Conservation (phyloP, 2,797 vertebrate species). For the Fistularia tabacaria region DNA sequence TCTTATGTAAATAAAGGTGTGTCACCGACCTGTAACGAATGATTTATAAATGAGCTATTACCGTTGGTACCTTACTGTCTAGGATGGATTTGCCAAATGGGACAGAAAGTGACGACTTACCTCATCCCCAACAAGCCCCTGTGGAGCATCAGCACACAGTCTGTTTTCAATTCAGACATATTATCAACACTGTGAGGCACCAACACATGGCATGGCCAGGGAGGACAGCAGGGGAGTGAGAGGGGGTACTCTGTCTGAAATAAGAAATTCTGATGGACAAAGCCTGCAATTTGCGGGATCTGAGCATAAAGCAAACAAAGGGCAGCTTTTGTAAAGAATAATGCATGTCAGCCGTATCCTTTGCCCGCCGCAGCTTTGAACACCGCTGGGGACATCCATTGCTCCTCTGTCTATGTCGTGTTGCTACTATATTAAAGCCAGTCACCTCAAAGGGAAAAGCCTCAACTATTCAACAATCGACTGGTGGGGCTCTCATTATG, state of each 20-base stretch:
- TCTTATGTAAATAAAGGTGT: too few species aligned
- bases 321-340: slow-evolving; percentile 73
- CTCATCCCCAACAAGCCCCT: not conserved
- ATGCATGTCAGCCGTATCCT: slow-evolving; percentile 74
- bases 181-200: slow-evolving; percentile 47
- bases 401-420: slow-evolving; percentile 59
- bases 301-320: slow-evolving; percentile 76
- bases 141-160: slow-evolving; percentile 2
- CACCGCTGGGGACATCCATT: slow-evolving; percentile 62
- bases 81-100: not conserved
- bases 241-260: slow-evolving; percentile 38
- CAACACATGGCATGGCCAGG: slow-evolving; percentile 21
- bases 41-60: too few species aligned
- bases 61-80: not conserved
- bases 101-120: not conserved
- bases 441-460: slow-evolving; percentile 75
- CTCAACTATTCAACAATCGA: slow-evolving; percentile 80
- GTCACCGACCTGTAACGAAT: too few species aligned
- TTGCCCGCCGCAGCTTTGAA: slow-evolving; percentile 70
- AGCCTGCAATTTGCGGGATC: slow-evolving; percentile 75
- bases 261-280: slow-evolving; percentile 71
- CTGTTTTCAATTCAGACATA: slow-evolving; percentile 24
- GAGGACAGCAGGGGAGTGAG: slow-evolving; percentile 24
- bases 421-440: slow-evolving; percentile 77
- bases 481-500: slow-evolving; percentile 77